phyloP scores from a whole-genome alignment of 2,113 vertebrate genomes.

The Elephas maximus region DNA sequence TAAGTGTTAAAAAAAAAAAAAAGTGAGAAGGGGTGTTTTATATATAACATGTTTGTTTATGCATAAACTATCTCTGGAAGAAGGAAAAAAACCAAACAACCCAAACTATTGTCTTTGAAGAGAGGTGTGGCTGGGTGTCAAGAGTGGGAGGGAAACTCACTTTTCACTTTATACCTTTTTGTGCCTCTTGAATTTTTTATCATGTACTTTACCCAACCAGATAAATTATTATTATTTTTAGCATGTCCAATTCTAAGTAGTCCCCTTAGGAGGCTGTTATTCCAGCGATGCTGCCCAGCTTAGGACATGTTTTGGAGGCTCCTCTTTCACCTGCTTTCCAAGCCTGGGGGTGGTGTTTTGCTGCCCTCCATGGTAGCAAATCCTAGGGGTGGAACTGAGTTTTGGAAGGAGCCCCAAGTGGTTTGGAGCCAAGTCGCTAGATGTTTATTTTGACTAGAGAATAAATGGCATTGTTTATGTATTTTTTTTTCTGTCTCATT shows the following conservation, averaged over 20 bases:
- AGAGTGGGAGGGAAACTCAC: background rate
- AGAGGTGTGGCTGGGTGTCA: background rate
- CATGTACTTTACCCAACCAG: background rate
- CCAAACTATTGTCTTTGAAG: background rate
- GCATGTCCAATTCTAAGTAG: background rate
- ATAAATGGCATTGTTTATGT: slow-evolving; percentile 51
- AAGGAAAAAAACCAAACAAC: background rate
- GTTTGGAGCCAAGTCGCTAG: slow-evolving; percentile 61
- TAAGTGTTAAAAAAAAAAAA: background rate
- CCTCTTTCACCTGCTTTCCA: slow-evolving; percentile 28
- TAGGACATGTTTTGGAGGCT: background rate
- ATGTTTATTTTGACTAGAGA: slow-evolving; percentile 70
- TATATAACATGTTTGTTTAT: no score
- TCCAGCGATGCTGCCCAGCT: background rate
- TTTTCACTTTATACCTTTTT: background rate
- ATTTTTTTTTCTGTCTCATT: slow-evolving; percentile 69
- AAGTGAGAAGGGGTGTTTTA: background rate
- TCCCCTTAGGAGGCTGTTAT: background rate
- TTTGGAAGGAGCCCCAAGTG: slow-evolving; percentile 65
- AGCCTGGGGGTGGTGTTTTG: slow-evolving; percentile 48
- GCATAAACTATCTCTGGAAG: background rate
- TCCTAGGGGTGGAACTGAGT: slow-evolving; percentile 56
- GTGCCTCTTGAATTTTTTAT: background rate
- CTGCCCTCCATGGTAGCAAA: slow-evolving; percentile 70
- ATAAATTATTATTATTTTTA: slow-evolving; percentile 7